Conservation (phyloP, 2,888 invertebrate genomes). For the Aquatica leii region DNA sequence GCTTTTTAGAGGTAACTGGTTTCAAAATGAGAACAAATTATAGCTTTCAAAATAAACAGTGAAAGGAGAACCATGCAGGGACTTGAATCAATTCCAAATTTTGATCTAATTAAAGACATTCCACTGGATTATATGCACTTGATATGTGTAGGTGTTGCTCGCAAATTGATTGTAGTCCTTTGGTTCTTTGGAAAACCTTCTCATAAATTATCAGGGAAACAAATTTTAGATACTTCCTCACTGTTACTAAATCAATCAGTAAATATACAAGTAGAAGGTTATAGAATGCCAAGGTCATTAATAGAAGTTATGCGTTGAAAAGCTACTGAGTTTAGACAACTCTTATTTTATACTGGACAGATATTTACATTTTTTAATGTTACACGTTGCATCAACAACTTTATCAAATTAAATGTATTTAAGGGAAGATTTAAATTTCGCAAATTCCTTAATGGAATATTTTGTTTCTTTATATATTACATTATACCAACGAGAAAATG, state of each 20-base stretch:
- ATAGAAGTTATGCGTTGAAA: conserved; percentile 35
- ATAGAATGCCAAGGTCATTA: conserved; percentile 30
- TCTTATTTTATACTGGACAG: conserved; percentile 35
- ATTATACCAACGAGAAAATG: conserved; percentile 18
- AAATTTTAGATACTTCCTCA: not conserved
- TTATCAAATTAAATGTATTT: conserved; percentile 18
- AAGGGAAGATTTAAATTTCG: conserved; percentile 12
- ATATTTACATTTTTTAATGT: conserved; percentile 29
- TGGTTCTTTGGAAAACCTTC: conserved; percentile 17
- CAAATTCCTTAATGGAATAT: conserved; percentile 12
- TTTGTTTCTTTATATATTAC: conserved; percentile 19
- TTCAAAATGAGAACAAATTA: conserved; percentile 13
- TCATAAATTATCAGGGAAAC: not conserved
- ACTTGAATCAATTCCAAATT: conserved; percentile 10
- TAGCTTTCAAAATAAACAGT: too few relatives aligned
- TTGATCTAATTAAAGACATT: conserved; percentile 19
- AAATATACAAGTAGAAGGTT: conserved; percentile 28
- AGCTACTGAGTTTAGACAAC: conserved; percentile 34
- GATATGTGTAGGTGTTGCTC: conserved; percentile 19
- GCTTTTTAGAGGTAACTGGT: conserved; percentile 9
- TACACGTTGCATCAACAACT: conserved; percentile 27
- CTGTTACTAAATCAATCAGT: not conserved
- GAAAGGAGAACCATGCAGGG: too few relatives aligned
- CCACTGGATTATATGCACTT: conserved; percentile 26
- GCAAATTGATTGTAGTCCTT: conserved; percentile 20